Percentiles rank a stretch among this genome's conserved stretches.
phyloP scores from a whole-genome alignment of 2,888 invertebrate genomes.

The Synanthedon myopaeformis region DNA sequence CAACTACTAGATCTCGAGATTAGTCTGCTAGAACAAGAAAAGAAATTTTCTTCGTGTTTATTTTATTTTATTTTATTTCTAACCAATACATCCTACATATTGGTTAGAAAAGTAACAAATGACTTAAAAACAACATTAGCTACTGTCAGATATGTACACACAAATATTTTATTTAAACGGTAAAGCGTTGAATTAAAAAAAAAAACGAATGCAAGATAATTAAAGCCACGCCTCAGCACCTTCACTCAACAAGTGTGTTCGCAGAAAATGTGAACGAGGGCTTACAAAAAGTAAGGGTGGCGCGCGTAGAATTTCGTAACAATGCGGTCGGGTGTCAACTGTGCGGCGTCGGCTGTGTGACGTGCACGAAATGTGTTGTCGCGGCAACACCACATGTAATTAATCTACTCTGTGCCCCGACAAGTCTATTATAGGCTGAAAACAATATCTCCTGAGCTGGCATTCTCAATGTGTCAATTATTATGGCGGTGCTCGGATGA shows the following conservation, averaged over 20 bases:
- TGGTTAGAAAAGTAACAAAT: too few relatives aligned
- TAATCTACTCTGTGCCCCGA: constrained; percentile 38
- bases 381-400: constrained; percentile 24
- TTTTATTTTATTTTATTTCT: too few relatives aligned
- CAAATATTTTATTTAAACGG: too few relatives aligned
- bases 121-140: too few relatives aligned
- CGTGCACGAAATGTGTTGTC: constrained; percentile 6
- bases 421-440: constrained; percentile 42
- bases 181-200: too few relatives aligned
- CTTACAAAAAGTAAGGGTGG: constrained; percentile 1
- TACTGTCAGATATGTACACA: too few relatives aligned
- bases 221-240: too few relatives aligned
- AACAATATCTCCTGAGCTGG: constrained; percentile 35
- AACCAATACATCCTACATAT: too few relatives aligned
- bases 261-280: neutral
- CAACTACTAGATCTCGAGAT: too few relatives aligned
- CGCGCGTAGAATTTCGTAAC: constrained; percentile 5
- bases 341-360: constrained; percentile 1
- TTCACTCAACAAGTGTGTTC: neutral
- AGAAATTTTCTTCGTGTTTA: too few relatives aligned
- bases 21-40: too few relatives aligned
- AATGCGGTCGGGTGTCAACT: constrained; percentile 6
- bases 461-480: constrained; percentile 38
- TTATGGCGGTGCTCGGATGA: constrained; percentile 23
- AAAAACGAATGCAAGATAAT: too few relatives aligned